Evolutionary conservation across 2,888 invertebrate species (phyloP).

Genomic region (Machimus atricapillus): DNA sequence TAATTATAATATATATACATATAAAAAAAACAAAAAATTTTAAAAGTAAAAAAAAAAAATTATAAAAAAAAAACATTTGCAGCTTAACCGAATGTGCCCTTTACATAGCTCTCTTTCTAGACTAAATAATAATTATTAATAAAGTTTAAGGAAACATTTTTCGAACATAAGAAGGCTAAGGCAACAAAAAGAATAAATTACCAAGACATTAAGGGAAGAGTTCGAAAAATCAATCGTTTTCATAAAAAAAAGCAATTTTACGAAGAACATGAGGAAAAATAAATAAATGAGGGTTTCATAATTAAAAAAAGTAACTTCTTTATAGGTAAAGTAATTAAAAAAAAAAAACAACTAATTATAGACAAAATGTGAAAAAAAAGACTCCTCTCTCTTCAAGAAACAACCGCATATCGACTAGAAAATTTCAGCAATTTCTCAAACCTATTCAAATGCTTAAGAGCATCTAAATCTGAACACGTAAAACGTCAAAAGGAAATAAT

Average conservation of each 20-base stretch:
- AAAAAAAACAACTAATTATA: not conserved
- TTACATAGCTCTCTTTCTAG: conserved; percentile 62
- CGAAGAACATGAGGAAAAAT: conserved; percentile 3
- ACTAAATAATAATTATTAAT: conserved; percentile 45
- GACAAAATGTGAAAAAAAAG: not conserved
- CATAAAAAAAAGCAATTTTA: conserved; percentile 1
- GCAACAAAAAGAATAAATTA: conserved; percentile 12
- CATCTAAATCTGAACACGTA: not conserved
- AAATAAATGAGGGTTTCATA: conserved; percentile 39
- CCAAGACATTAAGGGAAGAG: not conserved
- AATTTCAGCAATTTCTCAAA: conserved; percentile 5
- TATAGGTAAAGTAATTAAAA: conserved; percentile 13
- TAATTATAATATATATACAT: not conserved
- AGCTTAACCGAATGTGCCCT: conserved; percentile 65
- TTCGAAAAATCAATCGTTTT: conserved; percentile 11
- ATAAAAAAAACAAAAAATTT: not conserved
- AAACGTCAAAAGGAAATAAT: not conserved
- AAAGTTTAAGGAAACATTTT: conserved; percentile 8
- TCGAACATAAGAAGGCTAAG: not conserved
- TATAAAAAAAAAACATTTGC: conserved; percentile 51
- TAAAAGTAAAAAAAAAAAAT: conserved; percentile 29
- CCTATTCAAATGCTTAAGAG: not conserved
- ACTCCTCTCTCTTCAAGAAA: conserved; percentile 4
- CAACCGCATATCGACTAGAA: not conserved
- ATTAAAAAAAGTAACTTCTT: conserved; percentile 27